A percentile compares a stretch with the other conserved stretches of the same genome.
These are phyloP conservation scores for Xylocopa sonorina DNA, from an alignment of 1,140 invertebrate species.

Conservation along the genomic window DNA sequence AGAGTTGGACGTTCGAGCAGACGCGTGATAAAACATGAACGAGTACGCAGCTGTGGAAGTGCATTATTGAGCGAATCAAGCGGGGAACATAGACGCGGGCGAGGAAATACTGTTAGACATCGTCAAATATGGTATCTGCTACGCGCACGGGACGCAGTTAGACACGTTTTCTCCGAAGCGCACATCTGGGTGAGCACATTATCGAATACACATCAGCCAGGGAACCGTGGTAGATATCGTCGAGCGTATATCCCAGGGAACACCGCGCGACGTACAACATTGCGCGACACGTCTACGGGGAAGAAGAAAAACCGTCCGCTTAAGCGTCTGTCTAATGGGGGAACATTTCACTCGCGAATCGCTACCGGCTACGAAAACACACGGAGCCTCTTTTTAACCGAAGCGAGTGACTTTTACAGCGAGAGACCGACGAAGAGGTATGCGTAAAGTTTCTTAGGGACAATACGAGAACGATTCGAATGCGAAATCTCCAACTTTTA, in stretches of 20 bases:
- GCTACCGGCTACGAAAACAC: background rate
- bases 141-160: background rate
- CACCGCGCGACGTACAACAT: background rate
- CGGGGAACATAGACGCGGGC: background rate
- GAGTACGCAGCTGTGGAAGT: background rate
- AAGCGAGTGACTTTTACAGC: constrained; percentile 9
- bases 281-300: background rate
- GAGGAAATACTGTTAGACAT: constrained; percentile 2
- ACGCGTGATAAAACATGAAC: too few relatives aligned
- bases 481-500: background rate
- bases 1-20: background rate
- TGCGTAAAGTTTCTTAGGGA: background rate
- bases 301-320: background rate
- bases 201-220: background rate
- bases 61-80: background rate
- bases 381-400: background rate
- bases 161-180: background rate
- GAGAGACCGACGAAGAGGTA: background rate
- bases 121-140: background rate
- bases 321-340: background rate
- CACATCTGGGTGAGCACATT: constrained; percentile 20
- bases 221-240: too few relatives aligned
- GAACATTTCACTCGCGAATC: background rate
- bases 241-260: background rate
- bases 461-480: constrained; percentile 12